A percentile compares a stretch with the other conserved stretches of the same genome.
phyloP scores from a whole-genome alignment of 2,888 invertebrate genomes.

The Portevinia maculata region DNA sequence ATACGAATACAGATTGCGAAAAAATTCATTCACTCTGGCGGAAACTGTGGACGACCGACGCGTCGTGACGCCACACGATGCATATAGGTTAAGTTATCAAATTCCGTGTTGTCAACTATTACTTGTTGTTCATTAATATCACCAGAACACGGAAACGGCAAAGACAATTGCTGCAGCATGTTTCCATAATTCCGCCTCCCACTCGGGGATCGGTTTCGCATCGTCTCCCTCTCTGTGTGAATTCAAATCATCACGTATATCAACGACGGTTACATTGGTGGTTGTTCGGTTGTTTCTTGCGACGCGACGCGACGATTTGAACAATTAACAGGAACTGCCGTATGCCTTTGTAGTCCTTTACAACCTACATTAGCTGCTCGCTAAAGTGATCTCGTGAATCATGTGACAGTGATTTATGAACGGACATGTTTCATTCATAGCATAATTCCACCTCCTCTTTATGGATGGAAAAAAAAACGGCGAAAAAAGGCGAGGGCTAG shows the following conservation, averaged over 20 bases:
- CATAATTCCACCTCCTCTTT: constrained; percentile 70
- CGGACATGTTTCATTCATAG: constrained; percentile 74
- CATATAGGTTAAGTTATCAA: constrained; percentile 71
- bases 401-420: constrained; percentile 74
- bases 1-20: constrained; percentile 51
- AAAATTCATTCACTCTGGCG: constrained; percentile 7
- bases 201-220: constrained; percentile 47
- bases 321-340: constrained; percentile 74
- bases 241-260: constrained; percentile 71
- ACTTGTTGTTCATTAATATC: constrained; percentile 71
- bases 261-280: constrained; percentile 40
- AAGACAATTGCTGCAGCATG: constrained; percentile 71
- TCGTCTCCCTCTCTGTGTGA: constrained; percentile 37
- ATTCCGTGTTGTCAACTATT: constrained; percentile 65
- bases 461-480: too few relatives aligned
- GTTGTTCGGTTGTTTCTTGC: constrained; percentile 1
- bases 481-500: constrained; percentile 9
- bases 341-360: constrained; percentile 69
- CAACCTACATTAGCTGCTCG: constrained; percentile 69
- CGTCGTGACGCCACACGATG: constrained; percentile 28
- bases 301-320: constrained; percentile 57
- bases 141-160: constrained; percentile 67
- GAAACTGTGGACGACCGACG: background rate
- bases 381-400: constrained; percentile 74
- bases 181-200: constrained; percentile 70